Percentiles rank a stretch among this genome's conserved stretches.
These are phyloP conservation scores for Pseudochaenichthys georgianus DNA, from an alignment of 2,797 vertebrate species.

Conservation along the genomic window DNA sequence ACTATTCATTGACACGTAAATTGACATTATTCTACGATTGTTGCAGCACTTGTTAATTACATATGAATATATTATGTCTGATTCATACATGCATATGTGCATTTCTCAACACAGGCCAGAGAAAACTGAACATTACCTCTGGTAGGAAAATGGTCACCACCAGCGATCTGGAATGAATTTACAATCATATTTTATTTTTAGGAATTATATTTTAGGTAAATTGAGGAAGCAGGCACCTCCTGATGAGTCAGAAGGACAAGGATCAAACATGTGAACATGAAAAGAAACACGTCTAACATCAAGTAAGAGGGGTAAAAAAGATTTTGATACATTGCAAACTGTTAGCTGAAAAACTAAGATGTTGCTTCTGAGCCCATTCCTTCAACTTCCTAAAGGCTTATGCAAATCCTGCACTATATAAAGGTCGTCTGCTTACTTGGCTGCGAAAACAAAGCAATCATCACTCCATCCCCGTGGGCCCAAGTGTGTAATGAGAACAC, in stretches of 20 bases:
- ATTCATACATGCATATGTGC: not conserved
- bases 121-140: not conserved
- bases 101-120: not conserved
- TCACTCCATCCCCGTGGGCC: constrained; percentile 62
- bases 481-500: constrained; percentile 75
- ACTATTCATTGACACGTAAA: not conserved
- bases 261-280: not conserved
- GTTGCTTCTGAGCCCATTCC: constrained; percentile 19
- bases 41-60: rapidly evolving
- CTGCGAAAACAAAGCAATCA: constrained; percentile 66
- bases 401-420: constrained; percentile 62
- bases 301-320: not conserved
- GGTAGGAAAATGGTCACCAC: not conserved
- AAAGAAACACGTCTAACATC: not conserved
- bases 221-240: not conserved
- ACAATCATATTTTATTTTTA: not conserved
- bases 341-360: constrained; percentile 24
- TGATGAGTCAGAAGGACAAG: not conserved
- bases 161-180: not conserved
- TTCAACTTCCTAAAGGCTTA: constrained; percentile 55
- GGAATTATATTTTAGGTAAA: too few species aligned
- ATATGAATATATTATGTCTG: not conserved
- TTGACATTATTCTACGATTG: too few species aligned
- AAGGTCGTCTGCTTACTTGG: constrained; percentile 58
- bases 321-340: not conserved